Evolutionary conservation across 2,797 vertebrate species (phyloP), one percentile per base, ranked within the genome.

Genomic region (Syndactyla subalaris): DNA sequence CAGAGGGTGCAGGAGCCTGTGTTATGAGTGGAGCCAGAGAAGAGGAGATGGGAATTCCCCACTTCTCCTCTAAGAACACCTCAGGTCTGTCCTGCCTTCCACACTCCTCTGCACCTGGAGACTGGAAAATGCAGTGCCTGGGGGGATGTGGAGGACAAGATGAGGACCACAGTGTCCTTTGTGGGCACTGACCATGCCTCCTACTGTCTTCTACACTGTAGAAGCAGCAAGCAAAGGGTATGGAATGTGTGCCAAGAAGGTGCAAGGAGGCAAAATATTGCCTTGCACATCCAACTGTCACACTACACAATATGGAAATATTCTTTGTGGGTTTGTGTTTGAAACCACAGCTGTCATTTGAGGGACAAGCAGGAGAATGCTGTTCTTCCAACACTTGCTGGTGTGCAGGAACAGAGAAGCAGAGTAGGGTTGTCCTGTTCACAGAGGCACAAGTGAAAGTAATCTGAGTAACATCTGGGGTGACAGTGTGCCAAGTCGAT

Each of bases 341-440:
- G 91, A 70, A 77, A 55, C 55, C 52, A 80, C 74, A 93, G 68
- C 73, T 88, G 68, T 85, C 38, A 48, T 10, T 49, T 32, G 55
- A 51, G 72, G 66, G 76, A 51, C 43, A 39, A n/a, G 65, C 67
- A 38, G 58, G 27, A 16, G 36, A 58, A 26, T 17, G 26, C n/a
- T 2, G 0, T 46, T 18, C 80, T 51, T 38, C 45, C 38, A 32
- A 1, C 10, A 1, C 20, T 39, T n/a, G 48, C 63, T 51, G 80
- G 7, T 34, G 54, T 17, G 21, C 21, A 29, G 68, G 38, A 79
- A 30, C 0, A 2, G 61, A 63, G 75, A 30, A 29, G 24, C 4
- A 1, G 59, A 26, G 38, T 12, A 39, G 45, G 58, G 36, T 4
- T 21, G 48, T 32, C 36, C 39, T 12, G 1, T 15, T 78, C 32